Conservation (phyloP, 2,888 invertebrate genomes). For the Amiota minor region DNA sequence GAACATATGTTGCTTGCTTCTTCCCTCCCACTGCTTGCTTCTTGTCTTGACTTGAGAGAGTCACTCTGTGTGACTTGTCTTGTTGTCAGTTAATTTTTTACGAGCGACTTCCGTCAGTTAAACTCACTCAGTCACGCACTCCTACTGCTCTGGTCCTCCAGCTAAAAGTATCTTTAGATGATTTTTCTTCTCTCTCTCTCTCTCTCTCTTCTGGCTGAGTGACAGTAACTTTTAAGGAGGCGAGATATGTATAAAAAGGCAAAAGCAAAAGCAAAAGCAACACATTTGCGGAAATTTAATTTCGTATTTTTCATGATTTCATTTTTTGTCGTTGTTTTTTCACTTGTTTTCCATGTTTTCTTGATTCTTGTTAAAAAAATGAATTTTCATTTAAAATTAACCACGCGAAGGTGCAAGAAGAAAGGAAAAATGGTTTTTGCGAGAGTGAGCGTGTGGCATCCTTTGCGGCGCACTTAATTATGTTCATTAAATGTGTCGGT, state of each 20-base stretch:
- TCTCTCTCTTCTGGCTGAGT: neutral
- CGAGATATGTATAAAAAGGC: too few species aligned
- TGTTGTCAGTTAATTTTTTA: constrained; percentile 50
- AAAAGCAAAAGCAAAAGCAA: neutral
- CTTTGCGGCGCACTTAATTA: constrained; percentile 57
- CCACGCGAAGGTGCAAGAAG: too few species aligned
- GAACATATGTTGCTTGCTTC: constrained; percentile 14
- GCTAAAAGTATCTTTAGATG: too few species aligned
- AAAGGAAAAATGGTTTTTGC: neutral
- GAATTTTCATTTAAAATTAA: constrained; percentile 15
- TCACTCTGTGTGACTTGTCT: constrained; percentile 43
- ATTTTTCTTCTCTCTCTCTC: neutral
- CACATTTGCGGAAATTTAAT: constrained; percentile 44
- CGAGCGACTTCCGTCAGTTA: constrained; percentile 60
- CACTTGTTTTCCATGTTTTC: constrained; percentile 60
- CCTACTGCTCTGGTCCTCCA: neutral
- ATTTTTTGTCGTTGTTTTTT: neutral
- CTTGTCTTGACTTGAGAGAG: constrained; percentile 6
- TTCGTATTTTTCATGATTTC: constrained; percentile 63
- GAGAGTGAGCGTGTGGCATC: constrained; percentile 10
- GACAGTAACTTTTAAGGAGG: neutral
- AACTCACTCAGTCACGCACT: neutral
- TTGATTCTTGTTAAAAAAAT: neutral
- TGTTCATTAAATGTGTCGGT: constrained; percentile 65
- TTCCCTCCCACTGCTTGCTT: too few species aligned